A percentile compares a stretch with the other conserved stretches of the same genome.
phyloP scores from a whole-genome alignment of 2,797 vertebrate genomes.

The Tolypeutes matacus region DNA sequence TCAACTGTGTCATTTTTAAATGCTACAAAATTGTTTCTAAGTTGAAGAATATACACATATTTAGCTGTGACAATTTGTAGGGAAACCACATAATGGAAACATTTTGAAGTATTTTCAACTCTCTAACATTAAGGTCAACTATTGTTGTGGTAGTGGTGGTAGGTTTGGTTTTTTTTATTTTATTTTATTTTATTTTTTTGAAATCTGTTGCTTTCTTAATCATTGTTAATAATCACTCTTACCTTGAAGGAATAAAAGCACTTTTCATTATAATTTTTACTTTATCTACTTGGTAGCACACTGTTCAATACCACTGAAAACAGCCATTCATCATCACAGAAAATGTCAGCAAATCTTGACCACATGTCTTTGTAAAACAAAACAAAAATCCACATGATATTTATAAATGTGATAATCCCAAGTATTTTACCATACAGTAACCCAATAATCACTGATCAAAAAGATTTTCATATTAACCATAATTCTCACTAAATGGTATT shows the following conservation, averaged over 20 bases:
- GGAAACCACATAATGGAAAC: neutral
- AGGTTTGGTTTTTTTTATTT: neutral
- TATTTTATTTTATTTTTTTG: neutral
- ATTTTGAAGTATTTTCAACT: slow-evolving; percentile 14
- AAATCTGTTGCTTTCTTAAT: neutral
- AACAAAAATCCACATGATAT: neutral
- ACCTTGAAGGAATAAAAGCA: neutral
- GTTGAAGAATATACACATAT: neutral
- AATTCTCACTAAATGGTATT: neutral
- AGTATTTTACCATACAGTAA: slow-evolving; percentile 42
- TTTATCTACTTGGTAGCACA: neutral
- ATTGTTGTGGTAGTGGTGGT: neutral
- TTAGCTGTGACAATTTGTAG: neutral
- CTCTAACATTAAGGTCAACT: neutral
- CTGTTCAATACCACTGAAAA: neutral
- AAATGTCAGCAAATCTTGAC: slow-evolving; percentile 21
- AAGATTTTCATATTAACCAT: slow-evolving; percentile 6
- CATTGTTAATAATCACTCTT: neutral
- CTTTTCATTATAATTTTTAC: slow-evolving; percentile 15
- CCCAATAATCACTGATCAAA: neutral
- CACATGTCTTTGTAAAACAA: slow-evolving; percentile 7
- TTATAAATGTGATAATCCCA: neutral
- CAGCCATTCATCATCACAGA: neutral
- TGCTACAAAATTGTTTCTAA: neutral
- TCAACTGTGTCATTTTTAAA: neutral